A percentile compares a stretch with the other conserved stretches of the same genome.
These are phyloP conservation scores for Lepilemur ruficaudatus DNA, from an alignment of 2,797 vertebrate genomes.

Conservation along the genomic window DNA sequence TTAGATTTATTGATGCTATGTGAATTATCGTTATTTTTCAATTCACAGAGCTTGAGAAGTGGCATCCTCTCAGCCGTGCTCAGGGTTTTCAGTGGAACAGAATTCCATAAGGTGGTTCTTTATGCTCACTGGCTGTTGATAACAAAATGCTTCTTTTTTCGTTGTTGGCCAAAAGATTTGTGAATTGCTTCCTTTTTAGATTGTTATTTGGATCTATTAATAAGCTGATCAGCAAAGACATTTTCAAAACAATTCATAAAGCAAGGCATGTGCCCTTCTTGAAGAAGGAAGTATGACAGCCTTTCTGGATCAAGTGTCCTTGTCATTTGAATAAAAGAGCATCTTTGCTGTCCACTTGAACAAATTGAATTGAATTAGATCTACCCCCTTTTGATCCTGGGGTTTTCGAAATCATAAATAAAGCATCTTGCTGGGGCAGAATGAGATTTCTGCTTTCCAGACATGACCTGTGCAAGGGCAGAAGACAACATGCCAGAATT, in stretches of 20 bases:
- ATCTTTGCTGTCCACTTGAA: constrained; percentile 10
- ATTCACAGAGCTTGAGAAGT: not conserved
- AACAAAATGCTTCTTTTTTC: not conserved
- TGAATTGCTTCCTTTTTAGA: not conserved
- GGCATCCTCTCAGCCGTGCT: fast-evolving
- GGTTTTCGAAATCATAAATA: constrained; percentile 58
- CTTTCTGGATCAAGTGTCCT: constrained; percentile 43
- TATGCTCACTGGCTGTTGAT: not conserved
- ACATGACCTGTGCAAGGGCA: constrained; percentile 8
- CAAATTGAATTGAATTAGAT: constrained; percentile 43
- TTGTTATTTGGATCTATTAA: constrained; percentile 23
- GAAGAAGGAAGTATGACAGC: not conserved
- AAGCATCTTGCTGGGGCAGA: not conserved
- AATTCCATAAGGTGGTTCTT: not conserved
- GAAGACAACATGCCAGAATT: not conserved
- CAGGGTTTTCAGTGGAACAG: not conserved
- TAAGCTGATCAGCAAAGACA: not conserved
- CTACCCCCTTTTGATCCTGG: constrained; percentile 21
- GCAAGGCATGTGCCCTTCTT: not conserved
- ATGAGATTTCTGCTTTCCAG: not conserved
- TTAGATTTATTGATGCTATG: not conserved
- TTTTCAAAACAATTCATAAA: constrained; percentile 26
- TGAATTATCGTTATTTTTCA: not conserved
- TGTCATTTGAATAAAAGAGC: constrained; percentile 47
- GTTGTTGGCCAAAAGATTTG: not conserved